phyloP scores from a whole-genome alignment of 2,888 invertebrate species.

The Caenorhabditis japonica region DNA sequence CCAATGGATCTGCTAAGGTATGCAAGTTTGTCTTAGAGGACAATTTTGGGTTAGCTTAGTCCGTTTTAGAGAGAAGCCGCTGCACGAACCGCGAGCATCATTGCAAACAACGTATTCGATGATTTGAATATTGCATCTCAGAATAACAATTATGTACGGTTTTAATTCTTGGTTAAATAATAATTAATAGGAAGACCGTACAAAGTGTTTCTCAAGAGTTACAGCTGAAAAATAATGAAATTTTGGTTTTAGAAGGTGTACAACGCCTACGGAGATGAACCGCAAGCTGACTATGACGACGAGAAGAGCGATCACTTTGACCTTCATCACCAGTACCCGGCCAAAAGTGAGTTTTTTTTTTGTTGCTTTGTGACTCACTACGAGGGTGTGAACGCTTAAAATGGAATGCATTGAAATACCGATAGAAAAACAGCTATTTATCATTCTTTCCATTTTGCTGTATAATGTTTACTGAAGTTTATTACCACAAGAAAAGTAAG shows the following conservation, averaged over 20 bases:
- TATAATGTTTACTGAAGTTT: no score
- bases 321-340: slow-evolving; percentile 44
- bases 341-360: slow-evolving; percentile 25
- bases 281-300: slow-evolving; percentile 46
- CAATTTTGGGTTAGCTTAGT: slow-evolving; percentile 8
- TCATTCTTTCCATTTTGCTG: slow-evolving; percentile 8
- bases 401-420: slow-evolving; percentile 39
- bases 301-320: slow-evolving; percentile 45
- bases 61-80: slow-evolving; percentile 45
- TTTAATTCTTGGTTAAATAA: neutral
- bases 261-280: slow-evolving; percentile 35
- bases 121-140: slow-evolving; percentile 34
- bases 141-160: slow-evolving; percentile 30
- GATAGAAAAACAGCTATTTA: no score
- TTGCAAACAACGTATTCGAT: slow-evolving; percentile 36
- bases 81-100: slow-evolving; percentile 27
- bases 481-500: no score
- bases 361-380: slow-evolving; percentile 21
- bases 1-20: slow-evolving; percentile 48
- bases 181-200: no score
- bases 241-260: slow-evolving; percentile 29
- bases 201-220: neutral
- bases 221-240: no score
- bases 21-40: neutral
- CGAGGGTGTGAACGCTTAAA: slow-evolving; percentile 7